Evolutionary conservation across 2,113 vertebrate species (phyloP).

Genomic region (Furnarius figulus): DNA sequence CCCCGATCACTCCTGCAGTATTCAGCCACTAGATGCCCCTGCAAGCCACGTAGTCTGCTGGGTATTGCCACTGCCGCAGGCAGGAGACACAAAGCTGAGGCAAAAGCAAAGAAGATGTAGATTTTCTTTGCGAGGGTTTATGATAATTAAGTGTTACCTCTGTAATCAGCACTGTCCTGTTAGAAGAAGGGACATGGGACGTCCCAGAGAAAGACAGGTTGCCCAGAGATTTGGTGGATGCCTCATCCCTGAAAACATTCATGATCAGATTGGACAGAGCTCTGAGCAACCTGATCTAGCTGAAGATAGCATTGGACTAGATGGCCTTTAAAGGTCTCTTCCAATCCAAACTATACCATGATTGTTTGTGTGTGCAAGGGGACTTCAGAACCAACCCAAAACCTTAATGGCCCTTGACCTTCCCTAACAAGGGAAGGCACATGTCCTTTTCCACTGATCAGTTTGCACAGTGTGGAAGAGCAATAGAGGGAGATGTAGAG

Average conservation of each 20-base stretch:
- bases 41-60: background rate
- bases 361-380: background rate
- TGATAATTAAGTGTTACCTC: background rate
- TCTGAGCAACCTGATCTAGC: background rate
- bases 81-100: background rate
- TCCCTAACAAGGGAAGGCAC: background rate
- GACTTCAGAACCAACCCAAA: background rate
- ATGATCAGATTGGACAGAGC: accelerated
- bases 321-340: background rate
- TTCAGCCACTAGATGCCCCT: slow-evolving; percentile 62
- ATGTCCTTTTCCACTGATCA: background rate
- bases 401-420: accelerated
- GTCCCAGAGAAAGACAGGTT: background rate
- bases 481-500: background rate
- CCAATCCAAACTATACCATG: background rate
- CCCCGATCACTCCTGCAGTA: background rate
- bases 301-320: background rate
- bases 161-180: too few species aligned
- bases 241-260: background rate
- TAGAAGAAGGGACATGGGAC: background rate
- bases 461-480: accelerated
- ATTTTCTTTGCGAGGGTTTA: background rate
- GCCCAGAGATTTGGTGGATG: background rate
- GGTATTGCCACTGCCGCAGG: background rate
- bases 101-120: background rate